phyloP scores from a whole-genome alignment of 2,888 invertebrate genomes.

The Lepidonotus clava region DNA sequence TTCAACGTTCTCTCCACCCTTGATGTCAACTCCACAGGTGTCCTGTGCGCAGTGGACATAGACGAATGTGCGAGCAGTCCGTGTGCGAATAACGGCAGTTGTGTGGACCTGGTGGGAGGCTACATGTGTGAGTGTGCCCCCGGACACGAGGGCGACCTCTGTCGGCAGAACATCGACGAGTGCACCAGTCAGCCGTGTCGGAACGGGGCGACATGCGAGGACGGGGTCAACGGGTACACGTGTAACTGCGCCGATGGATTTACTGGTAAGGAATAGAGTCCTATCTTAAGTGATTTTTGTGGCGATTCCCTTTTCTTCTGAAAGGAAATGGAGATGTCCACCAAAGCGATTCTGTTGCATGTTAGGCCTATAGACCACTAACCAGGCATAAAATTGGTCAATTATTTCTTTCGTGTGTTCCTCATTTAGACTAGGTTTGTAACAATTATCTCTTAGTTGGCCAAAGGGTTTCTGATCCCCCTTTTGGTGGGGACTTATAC shows the following conservation, averaged over 20 bases:
- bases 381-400: no score
- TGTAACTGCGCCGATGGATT: constrained; percentile 60
- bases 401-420: no score
- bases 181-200: constrained; percentile 68
- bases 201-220: constrained; percentile 84
- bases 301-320: no score
- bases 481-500: no score
- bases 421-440: no score
- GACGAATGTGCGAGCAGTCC: constrained; percentile 60
- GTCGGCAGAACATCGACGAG: constrained; percentile 85
- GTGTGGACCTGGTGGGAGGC: constrained; percentile 61
- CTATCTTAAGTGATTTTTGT: no score
- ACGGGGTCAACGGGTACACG: not conserved
- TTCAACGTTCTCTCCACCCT: not conserved
- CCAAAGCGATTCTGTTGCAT: no score
- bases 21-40: constrained; percentile 49
- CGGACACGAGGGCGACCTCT: constrained; percentile 60
- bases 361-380: no score
- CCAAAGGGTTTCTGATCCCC: no score
- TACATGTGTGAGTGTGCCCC: constrained; percentile 61
- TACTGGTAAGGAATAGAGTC: constrained; percentile 82
- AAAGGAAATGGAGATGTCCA: no score
- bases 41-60: constrained; percentile 58
- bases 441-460: no score
- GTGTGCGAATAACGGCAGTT: constrained; percentile 65